Percentiles rank a stretch among this genome's conserved stretches.
Evolutionary conservation across 1,140 invertebrate species (phyloP).

Genomic region (Mizuhopecten yessoensis): DNA sequence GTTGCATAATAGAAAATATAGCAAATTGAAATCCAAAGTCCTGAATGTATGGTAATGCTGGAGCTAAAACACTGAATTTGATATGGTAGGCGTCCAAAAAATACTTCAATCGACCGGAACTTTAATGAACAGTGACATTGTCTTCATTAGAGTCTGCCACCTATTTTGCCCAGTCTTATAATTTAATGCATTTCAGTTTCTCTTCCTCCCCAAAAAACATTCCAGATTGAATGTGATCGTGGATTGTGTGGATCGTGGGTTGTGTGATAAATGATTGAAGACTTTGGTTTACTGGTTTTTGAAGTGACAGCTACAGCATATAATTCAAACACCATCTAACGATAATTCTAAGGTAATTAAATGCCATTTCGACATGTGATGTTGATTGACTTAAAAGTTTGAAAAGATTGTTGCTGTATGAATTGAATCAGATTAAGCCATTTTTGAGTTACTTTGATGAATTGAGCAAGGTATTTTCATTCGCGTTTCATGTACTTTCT

Average conservation of each 20-base stretch:
- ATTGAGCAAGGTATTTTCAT: too few species aligned
- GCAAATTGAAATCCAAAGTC: too few species aligned
- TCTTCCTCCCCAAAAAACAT: background rate
- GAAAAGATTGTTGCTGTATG: too few species aligned
- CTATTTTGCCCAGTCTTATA: background rate
- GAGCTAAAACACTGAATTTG: background rate
- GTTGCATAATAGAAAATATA: too few species aligned
- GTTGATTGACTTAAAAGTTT: too few species aligned
- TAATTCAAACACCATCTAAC: background rate
- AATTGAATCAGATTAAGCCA: too few species aligned
- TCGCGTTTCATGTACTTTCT: too few species aligned
- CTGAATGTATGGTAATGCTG: too few species aligned
- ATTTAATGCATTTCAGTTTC: background rate
- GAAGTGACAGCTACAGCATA: background rate
- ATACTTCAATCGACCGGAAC: too few species aligned
- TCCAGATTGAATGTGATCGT: background rate
- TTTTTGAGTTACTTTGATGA: too few species aligned
- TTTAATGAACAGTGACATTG: background rate
- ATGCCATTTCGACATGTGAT: background rate
- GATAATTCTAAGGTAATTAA: background rate
- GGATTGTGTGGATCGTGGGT: slow-evolving; percentile 38
- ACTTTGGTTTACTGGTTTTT: background rate
- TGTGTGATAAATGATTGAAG: background rate
- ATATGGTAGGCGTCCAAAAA: background rate
- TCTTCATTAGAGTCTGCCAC: background rate